Percentiles rank a stretch among this genome's conserved stretches.
These are phyloP conservation scores for Motacilla tschutschensis DNA, from an alignment of 2,113 vertebrate genomes.

Conservation along the genomic window DNA sequence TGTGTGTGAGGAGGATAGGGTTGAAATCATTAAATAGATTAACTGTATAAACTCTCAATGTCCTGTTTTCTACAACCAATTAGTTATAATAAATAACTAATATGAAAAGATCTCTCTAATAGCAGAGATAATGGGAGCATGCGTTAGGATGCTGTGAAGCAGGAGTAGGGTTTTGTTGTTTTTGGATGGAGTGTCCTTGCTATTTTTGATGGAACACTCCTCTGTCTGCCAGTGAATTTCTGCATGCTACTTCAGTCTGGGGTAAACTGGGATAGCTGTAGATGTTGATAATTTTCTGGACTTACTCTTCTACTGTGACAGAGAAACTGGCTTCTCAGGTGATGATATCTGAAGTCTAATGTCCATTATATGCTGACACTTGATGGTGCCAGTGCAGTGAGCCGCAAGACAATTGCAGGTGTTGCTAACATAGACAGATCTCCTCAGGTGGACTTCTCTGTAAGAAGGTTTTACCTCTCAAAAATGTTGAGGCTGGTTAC, in stretches of 20 bases:
- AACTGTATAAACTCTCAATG: neutral
- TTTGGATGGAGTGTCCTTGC: neutral
- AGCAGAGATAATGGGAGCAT: neutral
- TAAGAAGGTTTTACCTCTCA: neutral
- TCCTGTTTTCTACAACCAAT: neutral
- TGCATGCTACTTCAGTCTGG: neutral
- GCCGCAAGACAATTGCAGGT: neutral
- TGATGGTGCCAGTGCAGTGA: neutral
- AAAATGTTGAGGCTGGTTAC: neutral
- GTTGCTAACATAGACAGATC: neutral
- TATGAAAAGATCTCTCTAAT: neutral
- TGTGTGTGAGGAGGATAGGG: too few species aligned
- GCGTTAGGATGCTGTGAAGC: neutral
- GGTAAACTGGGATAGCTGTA: neutral
- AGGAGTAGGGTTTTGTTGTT: rapidly evolving
- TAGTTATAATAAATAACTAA: neutral
- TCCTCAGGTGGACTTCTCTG: neutral
- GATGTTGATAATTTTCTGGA: neutral
- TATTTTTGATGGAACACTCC: neutral
- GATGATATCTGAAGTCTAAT: too few species aligned
- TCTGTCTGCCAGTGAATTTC: neutral
- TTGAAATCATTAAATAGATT: neutral
- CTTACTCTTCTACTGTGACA: neutral
- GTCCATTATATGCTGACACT: neutral
- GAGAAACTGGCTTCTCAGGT: neutral